Conservation (phyloP, 1,140 invertebrate species). For the Platyscapa corneri region DNA sequence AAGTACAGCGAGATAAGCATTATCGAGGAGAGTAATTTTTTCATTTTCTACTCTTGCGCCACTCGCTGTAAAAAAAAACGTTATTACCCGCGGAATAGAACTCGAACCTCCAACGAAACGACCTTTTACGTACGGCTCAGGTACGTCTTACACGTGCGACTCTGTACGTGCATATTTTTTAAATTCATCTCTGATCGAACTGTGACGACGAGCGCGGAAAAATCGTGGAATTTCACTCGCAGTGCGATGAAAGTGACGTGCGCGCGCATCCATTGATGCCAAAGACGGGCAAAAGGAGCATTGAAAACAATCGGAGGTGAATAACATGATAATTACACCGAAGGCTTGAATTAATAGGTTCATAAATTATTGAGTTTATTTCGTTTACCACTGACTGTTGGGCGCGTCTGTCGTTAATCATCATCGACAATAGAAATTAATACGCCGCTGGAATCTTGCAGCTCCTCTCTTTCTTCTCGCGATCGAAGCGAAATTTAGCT, state of each 20-base stretch:
- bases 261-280: background rate
- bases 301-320: slow-evolving; percentile 30
- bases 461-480: background rate
- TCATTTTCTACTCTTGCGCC: background rate
- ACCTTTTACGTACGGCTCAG: background rate
- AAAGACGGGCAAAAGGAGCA: background rate
- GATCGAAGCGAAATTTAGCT: slow-evolving; percentile 27
- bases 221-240: background rate
- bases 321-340: slow-evolving; percentile 49
- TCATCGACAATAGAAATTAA: slow-evolving; percentile 49
- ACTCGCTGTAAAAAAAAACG: background rate
- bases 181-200: background rate
- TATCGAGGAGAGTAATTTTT: slow-evolving; percentile 7
- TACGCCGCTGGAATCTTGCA: slow-evolving; percentile 28
- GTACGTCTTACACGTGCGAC: too few relatives aligned
- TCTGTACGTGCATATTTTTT: slow-evolving; percentile 1
- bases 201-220: background rate
- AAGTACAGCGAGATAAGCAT: background rate
- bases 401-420: slow-evolving; percentile 49
- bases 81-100: background rate
- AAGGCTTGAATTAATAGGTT: slow-evolving; percentile 44
- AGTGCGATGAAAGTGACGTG: background rate
- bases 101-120: too few relatives aligned
- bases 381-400: slow-evolving; percentile 31
- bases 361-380: slow-evolving; percentile 54